Percentiles rank a stretch among this genome's conserved stretches.
Evolutionary conservation across 2,797 vertebrate genomes (phyloP).

Genomic region (Labeo calbasu): DNA sequence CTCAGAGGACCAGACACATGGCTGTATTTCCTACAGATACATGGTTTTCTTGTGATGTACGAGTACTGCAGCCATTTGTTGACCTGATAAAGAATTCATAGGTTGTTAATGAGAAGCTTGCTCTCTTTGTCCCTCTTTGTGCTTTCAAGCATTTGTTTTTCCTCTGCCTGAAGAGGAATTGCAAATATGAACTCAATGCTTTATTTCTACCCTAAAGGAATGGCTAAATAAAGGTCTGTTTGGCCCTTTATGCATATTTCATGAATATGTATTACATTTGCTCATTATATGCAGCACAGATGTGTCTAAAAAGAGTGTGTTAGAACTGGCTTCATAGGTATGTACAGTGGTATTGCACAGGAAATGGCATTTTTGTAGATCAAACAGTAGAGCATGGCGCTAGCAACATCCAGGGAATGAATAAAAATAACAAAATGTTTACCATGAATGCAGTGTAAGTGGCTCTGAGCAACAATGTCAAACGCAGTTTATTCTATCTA

Average conservation of each 20-base stretch:
- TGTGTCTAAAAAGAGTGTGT: background rate
- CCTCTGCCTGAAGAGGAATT: background rate
- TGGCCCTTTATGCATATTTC: background rate
- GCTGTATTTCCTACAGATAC: slow-evolving; percentile 22
- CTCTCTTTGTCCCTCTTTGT: slow-evolving; percentile 69
- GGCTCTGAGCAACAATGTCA: background rate
- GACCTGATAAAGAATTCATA: slow-evolving; percentile 82
- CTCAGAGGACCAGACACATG: background rate
- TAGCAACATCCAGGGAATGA: background rate
- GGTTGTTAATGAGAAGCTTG: slow-evolving; percentile 77
- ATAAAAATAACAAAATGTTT: background rate
- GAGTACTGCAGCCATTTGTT: slow-evolving; percentile 73
- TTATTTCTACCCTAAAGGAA: background rate
- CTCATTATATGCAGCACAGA: background rate
- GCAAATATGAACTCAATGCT: background rate
- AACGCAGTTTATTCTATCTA: background rate
- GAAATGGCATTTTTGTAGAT: background rate
- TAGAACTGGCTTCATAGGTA: background rate
- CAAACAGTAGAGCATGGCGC: background rate
- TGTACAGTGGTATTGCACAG: background rate
- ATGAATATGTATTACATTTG: slow-evolving; percentile 10
- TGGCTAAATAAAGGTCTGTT: background rate
- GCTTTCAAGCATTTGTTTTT: slow-evolving; percentile 55
- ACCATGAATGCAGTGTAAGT: background rate
- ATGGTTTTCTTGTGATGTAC: slow-evolving; percentile 59